These are phyloP conservation scores for Lacanobia oleracea DNA, from an alignment of 2,888 invertebrate genomes.

Conservation along the genomic window DNA sequence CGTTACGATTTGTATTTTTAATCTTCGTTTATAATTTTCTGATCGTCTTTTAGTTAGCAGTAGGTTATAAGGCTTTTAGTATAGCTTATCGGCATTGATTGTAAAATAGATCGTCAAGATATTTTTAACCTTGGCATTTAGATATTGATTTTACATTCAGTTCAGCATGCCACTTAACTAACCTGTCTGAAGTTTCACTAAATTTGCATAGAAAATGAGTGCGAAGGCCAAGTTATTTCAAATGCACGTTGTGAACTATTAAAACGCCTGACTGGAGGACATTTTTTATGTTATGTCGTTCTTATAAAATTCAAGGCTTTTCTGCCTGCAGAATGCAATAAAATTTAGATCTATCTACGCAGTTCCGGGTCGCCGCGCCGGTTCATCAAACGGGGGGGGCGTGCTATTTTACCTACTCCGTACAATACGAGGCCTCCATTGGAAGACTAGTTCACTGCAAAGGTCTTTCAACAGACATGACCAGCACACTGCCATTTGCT, in stretches of 20 bases:
- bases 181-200: constrained; percentile 15
- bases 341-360: not conserved
- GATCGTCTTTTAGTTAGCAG: too few relatives aligned
- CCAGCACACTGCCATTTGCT: not conserved
- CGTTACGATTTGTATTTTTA: not conserved
- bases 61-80: not conserved
- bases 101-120: not conserved
- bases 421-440: not conserved
- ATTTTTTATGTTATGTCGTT: not conserved
- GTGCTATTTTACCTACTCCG: too few relatives aligned
- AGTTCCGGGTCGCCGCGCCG: too few relatives aligned
- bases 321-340: not conserved
- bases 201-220: constrained; percentile 36
- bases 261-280: not conserved
- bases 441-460: not conserved
- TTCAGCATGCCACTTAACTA: constrained; percentile 4
- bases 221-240: constrained; percentile 1
- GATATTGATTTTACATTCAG: constrained; percentile 15
- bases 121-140: constrained; percentile 13
- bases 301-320: not conserved
- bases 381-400: too few relatives aligned
- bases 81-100: not conserved
- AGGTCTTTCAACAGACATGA: not conserved
- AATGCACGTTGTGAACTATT: constrained; percentile 2
- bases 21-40: too few relatives aligned